Percentiles rank a stretch among this genome's conserved stretches.
Conservation (phyloP, 2,113 vertebrate genomes). For the Perca schrenkii region DNA sequence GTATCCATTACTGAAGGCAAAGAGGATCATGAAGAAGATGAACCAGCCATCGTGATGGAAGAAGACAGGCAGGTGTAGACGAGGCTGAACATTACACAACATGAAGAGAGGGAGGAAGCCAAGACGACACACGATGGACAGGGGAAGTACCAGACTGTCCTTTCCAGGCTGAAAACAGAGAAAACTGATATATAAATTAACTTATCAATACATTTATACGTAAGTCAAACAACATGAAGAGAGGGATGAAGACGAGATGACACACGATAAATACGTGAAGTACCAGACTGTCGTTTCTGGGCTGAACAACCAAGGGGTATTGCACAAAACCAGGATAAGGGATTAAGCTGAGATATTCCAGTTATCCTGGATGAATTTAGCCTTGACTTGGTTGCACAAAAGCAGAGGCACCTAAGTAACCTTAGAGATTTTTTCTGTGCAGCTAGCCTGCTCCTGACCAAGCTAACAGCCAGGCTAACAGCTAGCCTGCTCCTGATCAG, state of each 20-base stretch:
- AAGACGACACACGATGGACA: conserved; percentile 77
- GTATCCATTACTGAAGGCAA: conserved; percentile 88
- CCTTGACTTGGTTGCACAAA: too few species aligned
- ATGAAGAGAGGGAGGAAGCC: conserved; percentile 88
- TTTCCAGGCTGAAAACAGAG: conserved; percentile 61
- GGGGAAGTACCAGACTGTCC: conserved; percentile 83
- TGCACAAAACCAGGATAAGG: too few species aligned
- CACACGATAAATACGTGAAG: conserved; percentile 80
- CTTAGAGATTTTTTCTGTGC: too few species aligned
- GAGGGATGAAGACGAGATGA: conserved; percentile 83
- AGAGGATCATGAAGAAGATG: conserved; percentile 86
- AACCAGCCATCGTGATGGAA: conserved; percentile 87
- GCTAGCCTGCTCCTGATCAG: too few species aligned
- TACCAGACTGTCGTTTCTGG: conserved; percentile 76
- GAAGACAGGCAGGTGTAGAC: conserved; percentile 71
- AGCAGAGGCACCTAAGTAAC: too few species aligned
- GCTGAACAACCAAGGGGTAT: conserved; percentile 36
- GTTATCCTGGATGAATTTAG: too few species aligned
- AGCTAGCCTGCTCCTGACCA: too few species aligned
- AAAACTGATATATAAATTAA: background rate
- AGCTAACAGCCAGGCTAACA: too few species aligned
- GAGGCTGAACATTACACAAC: conserved; percentile 85
- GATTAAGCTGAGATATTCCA: too few species aligned
- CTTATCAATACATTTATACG: background rate
- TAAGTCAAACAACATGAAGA: conserved; percentile 88